Evolutionary conservation across 2,888 invertebrate species (phyloP).

Genomic region (Mythimna impura): DNA sequence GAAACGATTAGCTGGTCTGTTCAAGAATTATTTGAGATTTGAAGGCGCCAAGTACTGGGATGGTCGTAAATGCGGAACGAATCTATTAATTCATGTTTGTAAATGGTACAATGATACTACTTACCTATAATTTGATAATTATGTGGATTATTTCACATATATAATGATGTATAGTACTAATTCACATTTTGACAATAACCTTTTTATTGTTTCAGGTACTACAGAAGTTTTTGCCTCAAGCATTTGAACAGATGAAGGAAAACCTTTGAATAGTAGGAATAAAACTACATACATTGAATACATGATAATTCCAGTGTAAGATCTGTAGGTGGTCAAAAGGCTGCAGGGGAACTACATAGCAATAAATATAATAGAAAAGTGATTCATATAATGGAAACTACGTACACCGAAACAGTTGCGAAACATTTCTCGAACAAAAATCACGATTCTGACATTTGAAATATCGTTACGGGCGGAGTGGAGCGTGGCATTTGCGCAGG

Average conservation of each 20-base stretch:
- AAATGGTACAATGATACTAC: background rate
- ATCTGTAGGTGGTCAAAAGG: conserved; percentile 17
- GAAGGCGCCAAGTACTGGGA: conserved; percentile 28
- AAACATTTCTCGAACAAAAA: conserved; percentile 86
- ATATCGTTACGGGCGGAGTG: conserved; percentile 82
- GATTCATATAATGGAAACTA: conserved; percentile 58
- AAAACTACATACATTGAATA: background rate
- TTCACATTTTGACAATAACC: background rate
- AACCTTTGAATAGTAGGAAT: background rate
- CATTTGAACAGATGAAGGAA: background rate
- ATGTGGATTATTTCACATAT: background rate
- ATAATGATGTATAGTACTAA: background rate
- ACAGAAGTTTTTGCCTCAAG: background rate
- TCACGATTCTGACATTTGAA: conserved; percentile 89
- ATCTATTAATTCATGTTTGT: conserved; percentile 28
- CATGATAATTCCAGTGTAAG: background rate
- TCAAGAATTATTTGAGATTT: conserved; percentile 30
- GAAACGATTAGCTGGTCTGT: conserved; percentile 49
- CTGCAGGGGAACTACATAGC: conserved; percentile 6
- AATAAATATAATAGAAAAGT: conserved; percentile 37
- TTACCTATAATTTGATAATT: background rate
- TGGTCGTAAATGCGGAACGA: conserved; percentile 24
- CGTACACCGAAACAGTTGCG: conserved; percentile 74
- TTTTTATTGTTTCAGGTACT: conserved; percentile 54
- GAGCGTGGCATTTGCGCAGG: conserved; percentile 85